Percentiles rank a stretch among this genome's conserved stretches.
Evolutionary conservation across 2,113 vertebrate species (phyloP).

Genomic region (Vidua macroura): DNA sequence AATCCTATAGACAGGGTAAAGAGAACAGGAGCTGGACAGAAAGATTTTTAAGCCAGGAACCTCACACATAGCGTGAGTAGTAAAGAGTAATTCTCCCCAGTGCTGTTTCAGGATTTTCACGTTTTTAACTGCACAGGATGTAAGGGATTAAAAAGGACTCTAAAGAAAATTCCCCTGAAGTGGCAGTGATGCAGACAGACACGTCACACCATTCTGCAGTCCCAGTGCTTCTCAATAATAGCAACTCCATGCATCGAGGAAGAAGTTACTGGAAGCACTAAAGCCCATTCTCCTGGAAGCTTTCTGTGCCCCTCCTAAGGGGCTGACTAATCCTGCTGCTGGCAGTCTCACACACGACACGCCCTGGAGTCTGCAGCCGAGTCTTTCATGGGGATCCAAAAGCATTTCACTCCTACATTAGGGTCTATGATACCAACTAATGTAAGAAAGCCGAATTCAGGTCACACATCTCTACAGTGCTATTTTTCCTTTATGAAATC

Average conservation of each 20-base stretch:
- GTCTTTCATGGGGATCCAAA: background rate
- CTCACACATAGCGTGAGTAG: background rate
- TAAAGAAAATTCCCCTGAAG: background rate
- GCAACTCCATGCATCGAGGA: background rate
- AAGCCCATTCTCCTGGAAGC: background rate
- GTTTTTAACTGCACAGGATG: background rate
- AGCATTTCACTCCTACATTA: background rate
- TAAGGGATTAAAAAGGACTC: background rate
- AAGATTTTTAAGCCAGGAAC: background rate
- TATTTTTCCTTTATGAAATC: background rate
- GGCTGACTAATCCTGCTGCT: background rate
- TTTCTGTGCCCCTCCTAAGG: background rate
- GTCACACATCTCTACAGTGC: background rate
- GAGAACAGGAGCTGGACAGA: background rate
- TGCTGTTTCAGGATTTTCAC: background rate
- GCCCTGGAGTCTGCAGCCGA: background rate
- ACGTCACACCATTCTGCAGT: background rate
- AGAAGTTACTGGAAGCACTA: constrained; percentile 47
- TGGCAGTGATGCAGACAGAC: background rate
- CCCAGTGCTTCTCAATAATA: background rate
- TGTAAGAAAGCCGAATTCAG: background rate
- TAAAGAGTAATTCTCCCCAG: background rate
- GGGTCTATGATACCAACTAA: background rate
- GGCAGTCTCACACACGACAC: background rate
- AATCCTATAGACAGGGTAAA: background rate